Evolutionary conservation across 92 coral and sea anemone species (phyloP), one percentile per base, ranked within the genome.

Genomic region (Zoanthus solanderi): DNA sequence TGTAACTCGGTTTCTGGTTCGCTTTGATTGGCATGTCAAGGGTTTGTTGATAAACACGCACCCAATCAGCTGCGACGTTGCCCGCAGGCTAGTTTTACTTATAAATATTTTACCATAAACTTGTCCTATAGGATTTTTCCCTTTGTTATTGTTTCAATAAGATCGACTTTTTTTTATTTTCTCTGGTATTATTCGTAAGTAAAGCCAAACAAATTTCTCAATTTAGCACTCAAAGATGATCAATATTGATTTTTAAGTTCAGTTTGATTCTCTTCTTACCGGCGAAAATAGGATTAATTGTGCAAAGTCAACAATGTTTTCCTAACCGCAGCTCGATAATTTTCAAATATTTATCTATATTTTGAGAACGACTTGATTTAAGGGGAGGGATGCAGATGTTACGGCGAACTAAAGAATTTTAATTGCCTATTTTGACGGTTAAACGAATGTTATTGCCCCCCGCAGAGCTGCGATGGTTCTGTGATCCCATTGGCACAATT

Each of bases 351-450:
- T 95, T 95, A 93, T 92, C 75, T 84, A 91, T 91, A 71, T 83
- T 88, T 75, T 92, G 88, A 95, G 93, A 92, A 91, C 93, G 86
- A 92, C 87, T 93, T 95, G 95, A 95, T 93, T 93, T 91, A 89
- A 88, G 94, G 86, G 98, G 98, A 91, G 96, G 96, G 92, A 78
- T 78, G 92, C 93, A 93, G 94, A 95, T 90, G 94, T 89, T 89
- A 77, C 87, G 86, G 71, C 84, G 87, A 87, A 89, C 93, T 91
- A 95, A 93, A 92, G 98, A 87, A 91, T 87, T 95, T 92, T 93
- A 95, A 95, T 93, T 95, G 96, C 92, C 96, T 91, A 91, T 93
- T 93, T 95, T 95, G 95, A 93, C 94, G 94, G 87, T 88, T 91
- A 91, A 91, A 88, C 92, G 94, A 91, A 48, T 91, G 90, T 89